A percentile compares a stretch with the other conserved stretches of the same genome.
Conservation (phyloP, 2,113 vertebrate species). For the Elanoides forficatus region DNA sequence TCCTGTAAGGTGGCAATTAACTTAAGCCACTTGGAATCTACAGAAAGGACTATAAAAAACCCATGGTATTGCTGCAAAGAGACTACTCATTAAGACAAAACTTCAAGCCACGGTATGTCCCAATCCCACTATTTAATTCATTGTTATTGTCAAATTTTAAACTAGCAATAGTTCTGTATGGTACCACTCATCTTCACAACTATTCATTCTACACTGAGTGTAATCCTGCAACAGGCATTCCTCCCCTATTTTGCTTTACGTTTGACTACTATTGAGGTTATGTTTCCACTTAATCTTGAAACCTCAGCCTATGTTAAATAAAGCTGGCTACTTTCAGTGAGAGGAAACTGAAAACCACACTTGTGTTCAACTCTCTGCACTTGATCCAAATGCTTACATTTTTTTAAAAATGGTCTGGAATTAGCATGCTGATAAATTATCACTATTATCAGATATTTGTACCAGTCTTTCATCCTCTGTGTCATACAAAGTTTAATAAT, state of each 20-base stretch:
- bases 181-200: background rate
- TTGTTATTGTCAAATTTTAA: background rate
- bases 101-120: background rate
- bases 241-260: background rate
- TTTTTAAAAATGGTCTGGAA: background rate
- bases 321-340: background rate
- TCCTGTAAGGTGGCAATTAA: background rate
- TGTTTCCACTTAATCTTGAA: background rate
- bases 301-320: background rate
- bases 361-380: background rate
- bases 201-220: background rate
- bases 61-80: background rate
- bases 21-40: background rate
- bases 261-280: background rate
- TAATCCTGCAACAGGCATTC: background rate
- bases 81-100: background rate
- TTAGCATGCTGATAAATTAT: background rate
- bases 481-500: background rate
- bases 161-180: background rate
- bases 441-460: background rate
- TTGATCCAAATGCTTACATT: background rate
- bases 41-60: background rate
- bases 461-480: background rate
- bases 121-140: background rate
- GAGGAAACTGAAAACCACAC: background rate